Percentiles rank a stretch among this genome's conserved stretches.
These are phyloP conservation scores for Ephialtes manifestator DNA, from an alignment of 2,888 invertebrate genomes.

Conservation along the genomic window DNA sequence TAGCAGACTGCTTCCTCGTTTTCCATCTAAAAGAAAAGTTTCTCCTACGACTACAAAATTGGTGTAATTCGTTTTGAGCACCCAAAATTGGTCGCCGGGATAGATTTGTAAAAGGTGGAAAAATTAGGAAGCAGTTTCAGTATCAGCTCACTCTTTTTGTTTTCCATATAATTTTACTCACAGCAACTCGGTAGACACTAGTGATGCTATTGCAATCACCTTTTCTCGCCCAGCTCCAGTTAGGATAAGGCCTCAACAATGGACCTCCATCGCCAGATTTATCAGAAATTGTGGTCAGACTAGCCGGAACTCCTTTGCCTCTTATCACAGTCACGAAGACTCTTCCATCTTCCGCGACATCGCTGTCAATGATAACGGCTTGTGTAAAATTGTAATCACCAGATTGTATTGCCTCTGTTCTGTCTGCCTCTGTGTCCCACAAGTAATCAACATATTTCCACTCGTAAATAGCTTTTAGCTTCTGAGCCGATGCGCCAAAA, in stretches of 20 bases:
- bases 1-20: too few species aligned
- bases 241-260: conserved; percentile 89
- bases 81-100: too few species aligned
- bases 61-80: too few species aligned
- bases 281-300: conserved; percentile 89
- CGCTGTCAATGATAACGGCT: conserved; percentile 76
- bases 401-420: conserved; percentile 87
- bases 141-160: background rate
- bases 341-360: conserved; percentile 74
- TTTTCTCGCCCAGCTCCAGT: conserved; percentile 88
- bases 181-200: conserved; percentile 91
- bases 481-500: conserved; percentile 24
- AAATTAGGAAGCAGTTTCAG: background rate
- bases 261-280: conserved; percentile 84
- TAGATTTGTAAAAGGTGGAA: background rate
- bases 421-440: conserved; percentile 87
- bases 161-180: conserved; percentile 85
- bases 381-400: conserved; percentile 81
- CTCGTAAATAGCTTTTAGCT: conserved; percentile 86
- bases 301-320: conserved; percentile 89
- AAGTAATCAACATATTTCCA: conserved; percentile 92
- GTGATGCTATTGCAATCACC: conserved; percentile 90
- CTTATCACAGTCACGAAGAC: conserved; percentile 91
- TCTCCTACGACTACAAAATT: too few species aligned
- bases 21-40: too few species aligned